Conservation (phyloP, 2,888 invertebrate species). For the Rhagonycha lutea region DNA sequence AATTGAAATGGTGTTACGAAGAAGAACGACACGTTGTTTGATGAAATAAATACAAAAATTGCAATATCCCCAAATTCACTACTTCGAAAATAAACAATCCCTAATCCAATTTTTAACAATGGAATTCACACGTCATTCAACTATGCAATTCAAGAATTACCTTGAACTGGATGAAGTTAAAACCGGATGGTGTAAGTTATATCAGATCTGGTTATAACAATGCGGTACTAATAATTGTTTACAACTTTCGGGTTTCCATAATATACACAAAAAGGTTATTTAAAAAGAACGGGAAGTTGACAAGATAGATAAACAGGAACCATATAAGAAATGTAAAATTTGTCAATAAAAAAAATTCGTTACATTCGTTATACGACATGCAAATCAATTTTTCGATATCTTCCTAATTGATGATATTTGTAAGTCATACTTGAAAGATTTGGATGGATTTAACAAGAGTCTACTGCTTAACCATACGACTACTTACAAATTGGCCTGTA, state of each 20-base stretch:
- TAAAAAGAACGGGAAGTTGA: background rate
- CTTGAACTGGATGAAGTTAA: slow-evolving; percentile 15
- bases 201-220: slow-evolving; percentile 13
- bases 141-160: slow-evolving; percentile 14
- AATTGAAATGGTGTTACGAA: no score
- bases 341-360: no score
- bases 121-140: slow-evolving; percentile 17
- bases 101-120: slow-evolving; percentile 2
- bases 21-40: background rate
- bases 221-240: slow-evolving; percentile 16
- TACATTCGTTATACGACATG: no score
- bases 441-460: no score
- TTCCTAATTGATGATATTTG: no score
- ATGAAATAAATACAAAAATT: background rate
- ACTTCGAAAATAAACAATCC: background rate
- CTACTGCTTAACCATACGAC: no score
- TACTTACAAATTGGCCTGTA: no score
- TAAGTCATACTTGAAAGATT: no score
- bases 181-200: slow-evolving; percentile 17
- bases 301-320: background rate
- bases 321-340: background rate
- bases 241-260: slow-evolving; percentile 4
- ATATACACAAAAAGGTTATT: background rate
- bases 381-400: no score
- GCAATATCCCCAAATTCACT: background rate